Base-by-base conservation (phyloP, 1,140 invertebrate species). In the Ceratosolen fusciceps region DNA sequence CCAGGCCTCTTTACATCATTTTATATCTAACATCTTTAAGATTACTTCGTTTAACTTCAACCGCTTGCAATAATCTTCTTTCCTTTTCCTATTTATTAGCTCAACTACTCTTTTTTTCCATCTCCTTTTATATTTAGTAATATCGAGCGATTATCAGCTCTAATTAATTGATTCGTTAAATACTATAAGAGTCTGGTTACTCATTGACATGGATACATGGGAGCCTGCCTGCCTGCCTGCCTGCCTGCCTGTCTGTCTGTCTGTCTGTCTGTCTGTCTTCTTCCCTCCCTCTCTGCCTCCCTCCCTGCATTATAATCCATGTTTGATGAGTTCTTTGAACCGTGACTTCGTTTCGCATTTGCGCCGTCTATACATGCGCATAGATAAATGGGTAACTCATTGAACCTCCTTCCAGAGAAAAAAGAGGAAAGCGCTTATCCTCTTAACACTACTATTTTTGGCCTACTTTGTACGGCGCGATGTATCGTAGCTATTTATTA, bases 321-420 rank as follows among this genome's bases (percentile, higher is more conserved):
- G 71, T 79, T 74, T 65, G 56, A 73, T 67, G 77, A 79, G 77
- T 79, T 79, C 77, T 67, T 79, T 79, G 77, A 79, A 79, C 77
- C 71, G 65, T 7, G 68, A 14, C 39, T 24, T 14, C 26, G 24
- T 56, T 26, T 31, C n/a, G 8, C 5, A 2, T 9, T 9, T 62
- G n/a, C n/a, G n/a, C n/a, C n/a, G n/a, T n/a, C n/a, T n/a, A n/a
- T n/a, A 47, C 37, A 3, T 62, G 16, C 26, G 10, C n/a, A 26
- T 52, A 37, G 31, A 54, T 9, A 12, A 37, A 39, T 19, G 65
- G 54, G 37, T 1, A 68, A 26, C 12, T 71, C 21, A 19, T 19
- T 24, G 9, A 60, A 24, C 5, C 29, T 60, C 12, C 19, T 12
- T 26, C 2, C 16, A 31, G 52, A 0, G 16, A 29, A 62, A 62